Evolutionary conservation across 2,797 vertebrate genomes (phyloP).

Genomic region (Passerculus sandwichensis): DNA sequence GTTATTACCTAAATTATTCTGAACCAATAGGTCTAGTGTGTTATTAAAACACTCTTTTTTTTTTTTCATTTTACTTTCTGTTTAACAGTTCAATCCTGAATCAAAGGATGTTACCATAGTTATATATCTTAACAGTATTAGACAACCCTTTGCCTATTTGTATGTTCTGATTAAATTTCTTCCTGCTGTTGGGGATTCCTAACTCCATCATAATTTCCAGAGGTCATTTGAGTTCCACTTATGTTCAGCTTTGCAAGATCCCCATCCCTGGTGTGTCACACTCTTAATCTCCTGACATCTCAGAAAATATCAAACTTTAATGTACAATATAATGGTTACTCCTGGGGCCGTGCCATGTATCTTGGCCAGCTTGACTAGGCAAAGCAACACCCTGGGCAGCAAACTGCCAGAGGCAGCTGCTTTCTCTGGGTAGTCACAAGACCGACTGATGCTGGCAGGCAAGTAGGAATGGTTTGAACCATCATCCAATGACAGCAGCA

Average conservation of each 20-base stretch:
- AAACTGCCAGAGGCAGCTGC: neutral
- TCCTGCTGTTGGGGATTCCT: neutral
- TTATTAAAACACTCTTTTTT: neutral
- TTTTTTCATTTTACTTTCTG: neutral
- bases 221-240: neutral
- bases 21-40: neutral
- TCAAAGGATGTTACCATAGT: neutral
- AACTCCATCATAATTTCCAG: neutral
- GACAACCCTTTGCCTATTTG: neutral
- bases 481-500: neutral
- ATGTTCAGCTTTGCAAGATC: neutral
- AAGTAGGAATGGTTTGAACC: neutral
- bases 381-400: neutral
- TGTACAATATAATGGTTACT: neutral
- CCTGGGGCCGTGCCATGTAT: accelerated
- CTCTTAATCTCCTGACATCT: neutral
- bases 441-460: neutral
- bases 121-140: neutral
- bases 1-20: neutral
- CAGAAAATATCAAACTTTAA: slow-evolving; percentile 2
- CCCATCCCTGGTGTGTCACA: neutral
- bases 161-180: neutral
- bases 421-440: neutral
- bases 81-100: neutral
- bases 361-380: neutral